Evolutionary conservation across 2,888 invertebrate genomes (phyloP).

Genomic region (Acanthosoma haemorrhoidale): DNA sequence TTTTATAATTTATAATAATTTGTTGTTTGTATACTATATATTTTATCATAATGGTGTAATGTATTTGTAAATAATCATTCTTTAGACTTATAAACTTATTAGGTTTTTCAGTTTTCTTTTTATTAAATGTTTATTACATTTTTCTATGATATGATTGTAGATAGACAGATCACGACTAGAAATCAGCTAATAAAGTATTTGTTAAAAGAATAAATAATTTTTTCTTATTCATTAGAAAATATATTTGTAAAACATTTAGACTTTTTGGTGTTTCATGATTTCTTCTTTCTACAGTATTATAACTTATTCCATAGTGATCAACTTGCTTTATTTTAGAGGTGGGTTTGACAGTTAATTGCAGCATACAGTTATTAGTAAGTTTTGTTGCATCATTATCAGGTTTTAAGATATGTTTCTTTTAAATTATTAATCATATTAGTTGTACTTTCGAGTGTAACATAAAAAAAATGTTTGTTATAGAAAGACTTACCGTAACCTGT

Average conservation of each 20-base stretch:
- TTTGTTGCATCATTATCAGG: no score
- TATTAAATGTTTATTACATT: neutral
- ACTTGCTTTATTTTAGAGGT: neutral
- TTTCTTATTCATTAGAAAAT: neutral
- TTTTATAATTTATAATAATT: neutral
- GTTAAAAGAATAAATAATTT: neutral
- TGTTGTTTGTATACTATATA: neutral
- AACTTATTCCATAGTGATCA: no score
- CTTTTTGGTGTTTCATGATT: neutral
- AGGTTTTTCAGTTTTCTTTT: neutral
- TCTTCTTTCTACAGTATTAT: neutral
- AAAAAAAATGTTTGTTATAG: neutral
- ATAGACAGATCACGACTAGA: neutral
- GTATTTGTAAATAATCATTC: neutral
- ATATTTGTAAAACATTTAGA: neutral
- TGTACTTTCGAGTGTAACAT: neutral
- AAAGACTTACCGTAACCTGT: slow-evolving; percentile 15
- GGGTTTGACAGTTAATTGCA: neutral
- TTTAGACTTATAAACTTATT: neutral
- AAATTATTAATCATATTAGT: neutral
- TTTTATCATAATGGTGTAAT: neutral
- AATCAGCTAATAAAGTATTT: neutral
- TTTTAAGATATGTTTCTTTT: no score
- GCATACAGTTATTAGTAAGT: neutral
- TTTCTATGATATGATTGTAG: neutral